Evolutionary conservation across 2,797 vertebrate genomes (phyloP).

Genomic region (Forpus xanthops): DNA sequence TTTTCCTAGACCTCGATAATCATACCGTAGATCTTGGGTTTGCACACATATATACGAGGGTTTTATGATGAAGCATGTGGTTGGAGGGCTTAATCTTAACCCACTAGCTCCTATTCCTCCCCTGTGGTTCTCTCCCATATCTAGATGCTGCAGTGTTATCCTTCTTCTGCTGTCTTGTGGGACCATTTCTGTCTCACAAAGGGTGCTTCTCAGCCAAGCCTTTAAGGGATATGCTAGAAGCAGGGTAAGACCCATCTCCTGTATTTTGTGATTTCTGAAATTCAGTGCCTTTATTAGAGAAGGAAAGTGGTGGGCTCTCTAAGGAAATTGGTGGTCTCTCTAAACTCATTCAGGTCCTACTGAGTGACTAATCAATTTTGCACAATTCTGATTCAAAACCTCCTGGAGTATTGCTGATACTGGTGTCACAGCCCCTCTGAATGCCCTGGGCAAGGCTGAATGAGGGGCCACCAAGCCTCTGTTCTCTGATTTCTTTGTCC

Average conservation of each 20-base stretch:
- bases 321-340: background rate
- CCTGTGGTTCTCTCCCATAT: background rate
- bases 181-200: background rate
- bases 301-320: accelerated
- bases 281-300: background rate
- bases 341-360: background rate
- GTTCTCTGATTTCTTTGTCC: background rate
- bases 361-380: background rate
- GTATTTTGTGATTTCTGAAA: background rate
- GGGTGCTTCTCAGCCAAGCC: background rate
- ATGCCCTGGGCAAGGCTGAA: background rate
- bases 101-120: background rate
- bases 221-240: background rate
- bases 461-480: background rate
- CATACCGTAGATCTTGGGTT: background rate
- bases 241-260: background rate
- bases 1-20: background rate
- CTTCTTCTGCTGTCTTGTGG: background rate
- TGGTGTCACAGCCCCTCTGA: background rate
- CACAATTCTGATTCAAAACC: background rate
- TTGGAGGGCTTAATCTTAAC: background rate
- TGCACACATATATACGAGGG: background rate
- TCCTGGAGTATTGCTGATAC: background rate
- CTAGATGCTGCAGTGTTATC: background rate
- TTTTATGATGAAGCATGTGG: background rate